Base-by-base conservation (phyloP, 2,113 vertebrate species). In the Mohoua ochrocephala region DNA sequence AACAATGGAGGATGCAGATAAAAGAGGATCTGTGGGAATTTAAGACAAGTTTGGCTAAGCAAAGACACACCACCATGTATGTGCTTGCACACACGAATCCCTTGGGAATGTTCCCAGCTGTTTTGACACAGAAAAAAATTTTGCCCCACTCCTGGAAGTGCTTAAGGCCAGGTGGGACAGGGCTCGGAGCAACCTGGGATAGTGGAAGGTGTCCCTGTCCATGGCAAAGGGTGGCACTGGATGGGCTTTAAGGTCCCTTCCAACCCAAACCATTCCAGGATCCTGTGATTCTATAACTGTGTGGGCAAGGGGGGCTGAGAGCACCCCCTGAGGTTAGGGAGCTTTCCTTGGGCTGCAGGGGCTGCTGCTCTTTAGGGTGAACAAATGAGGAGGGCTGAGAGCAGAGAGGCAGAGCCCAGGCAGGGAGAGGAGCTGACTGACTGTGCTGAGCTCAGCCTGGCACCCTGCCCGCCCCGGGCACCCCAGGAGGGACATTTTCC, bases 81-180 rank as follows among this genome's bases (percentile, higher is more conserved):
- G 0, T 4, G 23, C 35, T 18, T 16, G 24, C 28, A 81, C 22
- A 10, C 6, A 21, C 0, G 1, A 31, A 53, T 20, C 28, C 31
- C 52, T 52, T 11, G 39, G 64, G 59, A 47, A 45, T 16, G 44
- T 3, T 50, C 69, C 49, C 54, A 9, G 44, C 17, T 33, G 20
- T 52, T 61, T 27, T 28, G 30, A 54, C 18, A 20, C 8, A 54
- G 7, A 21, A 47, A 41, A 47, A 70, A 10, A 4, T 0, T 6
- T 7, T 39, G 16, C 5, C 26, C 7, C 57, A 56, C 3, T 41
- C 35, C 57, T 88, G 76, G 21, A 18, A 80, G 31, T 42, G 50
- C 4, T 5, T 8, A 31, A 42, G 42, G 76, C 20, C 57, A 33
- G 35, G 41, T 0, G 73, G 57, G 56, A 63, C 0, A 2, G 28